phyloP scores from a whole-genome alignment of 2,888 invertebrate genomes.

The Eupithecia centaureata region DNA sequence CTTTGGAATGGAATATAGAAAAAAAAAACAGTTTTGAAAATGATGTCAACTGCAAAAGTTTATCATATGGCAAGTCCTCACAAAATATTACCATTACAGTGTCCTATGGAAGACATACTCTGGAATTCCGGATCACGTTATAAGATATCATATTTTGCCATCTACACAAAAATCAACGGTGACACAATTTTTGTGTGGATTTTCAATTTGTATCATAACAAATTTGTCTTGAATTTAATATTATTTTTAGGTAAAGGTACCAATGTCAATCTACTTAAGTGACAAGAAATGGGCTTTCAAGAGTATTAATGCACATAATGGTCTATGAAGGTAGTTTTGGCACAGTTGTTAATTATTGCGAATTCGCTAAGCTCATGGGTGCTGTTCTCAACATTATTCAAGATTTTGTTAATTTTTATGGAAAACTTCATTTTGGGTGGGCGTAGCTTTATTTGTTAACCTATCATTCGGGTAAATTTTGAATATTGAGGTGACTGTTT shows the following conservation, averaged over 20 bases:
- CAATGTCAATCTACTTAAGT: conserved; percentile 38
- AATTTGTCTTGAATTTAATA: not conserved
- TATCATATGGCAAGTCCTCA: no score
- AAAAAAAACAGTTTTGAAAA: no score
- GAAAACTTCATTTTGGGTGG: not conserved
- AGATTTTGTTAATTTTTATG: not conserved
- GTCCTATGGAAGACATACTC: not conserved
- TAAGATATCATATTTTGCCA: no score
- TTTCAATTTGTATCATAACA: not conserved
- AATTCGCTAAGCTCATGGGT: not conserved
- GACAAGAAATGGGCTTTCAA: conserved; percentile 14
- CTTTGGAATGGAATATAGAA: no score
- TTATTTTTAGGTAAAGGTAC: conserved; percentile 33
- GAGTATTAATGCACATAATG: conserved; percentile 7
- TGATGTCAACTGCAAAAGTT: no score
- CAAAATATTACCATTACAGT: no score
- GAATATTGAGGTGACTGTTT: not conserved
- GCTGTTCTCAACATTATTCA: not conserved
- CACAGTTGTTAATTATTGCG: not conserved
- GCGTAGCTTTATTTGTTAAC: not conserved
- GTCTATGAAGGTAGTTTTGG: conserved; percentile 10
- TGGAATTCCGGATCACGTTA: no score
- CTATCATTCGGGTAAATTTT: not conserved
- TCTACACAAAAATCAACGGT: no score
- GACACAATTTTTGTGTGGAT: no score